Evolutionary conservation across 1,140 invertebrate species (phyloP).

Genomic region (Cardiocondyla obscurior): DNA sequence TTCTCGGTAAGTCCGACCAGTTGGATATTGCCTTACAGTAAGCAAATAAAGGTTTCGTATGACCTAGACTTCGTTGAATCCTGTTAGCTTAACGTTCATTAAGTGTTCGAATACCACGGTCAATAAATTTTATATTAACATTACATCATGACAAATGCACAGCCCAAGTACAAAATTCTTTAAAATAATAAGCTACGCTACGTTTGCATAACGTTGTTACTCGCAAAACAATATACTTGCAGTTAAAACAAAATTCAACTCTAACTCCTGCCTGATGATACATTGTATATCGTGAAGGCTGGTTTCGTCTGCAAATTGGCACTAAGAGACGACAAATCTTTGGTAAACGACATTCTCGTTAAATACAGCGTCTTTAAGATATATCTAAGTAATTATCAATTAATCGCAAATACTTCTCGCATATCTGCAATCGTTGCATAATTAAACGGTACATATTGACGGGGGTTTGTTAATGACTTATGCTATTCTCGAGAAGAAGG

Average conservation of each 20-base stretch:
- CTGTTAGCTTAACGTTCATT: background rate
- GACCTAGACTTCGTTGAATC: slow-evolving; percentile 18
- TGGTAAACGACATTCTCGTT: background rate
- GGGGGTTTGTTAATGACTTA: slow-evolving; percentile 17
- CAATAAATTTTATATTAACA: slow-evolving; percentile 17
- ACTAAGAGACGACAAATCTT: slow-evolving; percentile 32
- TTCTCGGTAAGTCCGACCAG: background rate
- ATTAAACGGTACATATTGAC: background rate
- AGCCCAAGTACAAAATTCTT: slow-evolving; percentile 37
- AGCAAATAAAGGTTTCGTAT: slow-evolving; percentile 5
- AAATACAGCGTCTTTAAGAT: background rate
- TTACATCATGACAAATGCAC: slow-evolving; percentile 27
- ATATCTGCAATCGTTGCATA: background rate
- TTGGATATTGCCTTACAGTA: background rate
- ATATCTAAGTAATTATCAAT: background rate
- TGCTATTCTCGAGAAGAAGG: slow-evolving; percentile 5
- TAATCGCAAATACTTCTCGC: background rate
- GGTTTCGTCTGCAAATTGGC: slow-evolving; percentile 13
- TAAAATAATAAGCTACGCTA: slow-evolving; percentile 28
- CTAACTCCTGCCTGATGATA: slow-evolving; percentile 18
- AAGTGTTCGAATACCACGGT: background rate
- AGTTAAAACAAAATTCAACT: slow-evolving; percentile 19
- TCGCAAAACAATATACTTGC: background rate
- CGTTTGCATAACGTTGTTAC: background rate
- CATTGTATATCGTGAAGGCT: background rate